Conservation (phyloP, 2,888 invertebrate genomes). For the Sphecodes monilicornis region DNA sequence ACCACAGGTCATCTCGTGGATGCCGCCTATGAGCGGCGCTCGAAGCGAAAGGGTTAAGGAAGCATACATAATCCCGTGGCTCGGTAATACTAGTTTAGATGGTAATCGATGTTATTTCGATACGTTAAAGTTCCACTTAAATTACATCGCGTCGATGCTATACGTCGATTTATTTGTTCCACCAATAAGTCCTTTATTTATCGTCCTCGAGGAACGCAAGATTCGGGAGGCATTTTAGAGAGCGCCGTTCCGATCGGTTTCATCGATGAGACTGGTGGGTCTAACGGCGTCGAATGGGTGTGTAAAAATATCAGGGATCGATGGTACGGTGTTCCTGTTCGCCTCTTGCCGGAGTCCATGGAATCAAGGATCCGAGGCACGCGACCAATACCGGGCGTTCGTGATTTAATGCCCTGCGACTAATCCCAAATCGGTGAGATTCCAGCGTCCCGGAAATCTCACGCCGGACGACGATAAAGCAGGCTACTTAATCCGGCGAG, state of each 20-base stretch:
- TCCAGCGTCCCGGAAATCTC: slow-evolving; percentile 60
- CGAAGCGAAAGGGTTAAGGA: too few relatives aligned
- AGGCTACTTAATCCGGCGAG: slow-evolving; percentile 71
- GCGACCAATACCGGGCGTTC: slow-evolving; percentile 57
- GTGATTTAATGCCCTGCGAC: slow-evolving; percentile 67
- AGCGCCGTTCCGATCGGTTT: neutral
- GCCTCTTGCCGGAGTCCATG: neutral
- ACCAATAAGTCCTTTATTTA: neutral
- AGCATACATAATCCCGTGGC: too few relatives aligned
- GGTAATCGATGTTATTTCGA: too few relatives aligned
- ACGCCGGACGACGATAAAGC: slow-evolving; percentile 69
- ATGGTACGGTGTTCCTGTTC: neutral
- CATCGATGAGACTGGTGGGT: neutral
- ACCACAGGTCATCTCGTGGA: too few relatives aligned
- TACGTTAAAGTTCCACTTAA: too few relatives aligned
- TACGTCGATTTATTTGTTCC: slow-evolving; percentile 5
- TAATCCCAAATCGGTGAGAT: slow-evolving; percentile 70
- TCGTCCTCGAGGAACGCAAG: neutral
- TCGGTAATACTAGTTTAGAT: too few relatives aligned
- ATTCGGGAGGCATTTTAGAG: neutral
- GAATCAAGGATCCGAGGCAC: slow-evolving; percentile 48
- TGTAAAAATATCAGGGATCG: neutral
- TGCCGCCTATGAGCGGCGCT: too few relatives aligned
- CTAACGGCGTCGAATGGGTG: neutral
- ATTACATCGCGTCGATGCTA: neutral